Percentiles rank a stretch among this genome's conserved stretches.
Conservation (phyloP, 2,113 vertebrate genomes). For the Scomber japonicus region DNA sequence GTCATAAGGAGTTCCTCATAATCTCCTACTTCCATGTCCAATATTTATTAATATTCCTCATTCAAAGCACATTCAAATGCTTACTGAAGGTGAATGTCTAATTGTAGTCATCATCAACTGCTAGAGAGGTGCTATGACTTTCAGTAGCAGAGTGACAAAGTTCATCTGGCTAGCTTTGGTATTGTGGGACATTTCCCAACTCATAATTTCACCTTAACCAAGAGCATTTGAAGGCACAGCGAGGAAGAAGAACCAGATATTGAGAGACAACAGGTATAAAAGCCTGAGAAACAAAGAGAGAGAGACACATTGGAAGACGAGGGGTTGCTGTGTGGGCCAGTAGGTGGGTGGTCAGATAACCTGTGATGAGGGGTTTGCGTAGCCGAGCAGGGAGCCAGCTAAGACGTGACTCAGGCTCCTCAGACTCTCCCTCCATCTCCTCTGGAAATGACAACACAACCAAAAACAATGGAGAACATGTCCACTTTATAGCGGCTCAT, state of each 20-base stretch:
- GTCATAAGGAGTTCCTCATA: background rate
- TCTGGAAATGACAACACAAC: constrained; percentile 60
- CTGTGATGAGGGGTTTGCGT: constrained; percentile 70
- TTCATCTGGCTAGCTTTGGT: background rate
- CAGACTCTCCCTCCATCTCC: constrained; percentile 58
- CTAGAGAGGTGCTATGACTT: too few relatives aligned
- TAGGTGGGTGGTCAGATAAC: constrained; percentile 30
- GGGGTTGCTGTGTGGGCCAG: background rate
- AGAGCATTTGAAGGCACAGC: constrained; percentile 9
- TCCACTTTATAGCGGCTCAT: background rate
- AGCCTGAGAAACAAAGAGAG: constrained; percentile 20
- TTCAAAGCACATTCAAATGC: background rate
- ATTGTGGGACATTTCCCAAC: background rate
- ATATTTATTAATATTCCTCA: background rate
- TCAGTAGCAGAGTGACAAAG: background rate
- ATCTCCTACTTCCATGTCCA: background rate
- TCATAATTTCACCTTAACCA: background rate
- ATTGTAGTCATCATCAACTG: background rate
- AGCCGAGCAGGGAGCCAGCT: constrained; percentile 73
- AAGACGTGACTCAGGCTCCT: constrained; percentile 68
- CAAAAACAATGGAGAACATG: background rate
- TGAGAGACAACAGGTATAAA: background rate
- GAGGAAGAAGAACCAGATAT: background rate
- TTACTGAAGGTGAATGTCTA: background rate
- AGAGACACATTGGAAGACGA: background rate